A percentile compares a stretch with the other conserved stretches of the same genome.
These are phyloP conservation scores for Cantharis flavilabris DNA, from an alignment of 2,888 invertebrate genomes.

Conservation along the genomic window DNA sequence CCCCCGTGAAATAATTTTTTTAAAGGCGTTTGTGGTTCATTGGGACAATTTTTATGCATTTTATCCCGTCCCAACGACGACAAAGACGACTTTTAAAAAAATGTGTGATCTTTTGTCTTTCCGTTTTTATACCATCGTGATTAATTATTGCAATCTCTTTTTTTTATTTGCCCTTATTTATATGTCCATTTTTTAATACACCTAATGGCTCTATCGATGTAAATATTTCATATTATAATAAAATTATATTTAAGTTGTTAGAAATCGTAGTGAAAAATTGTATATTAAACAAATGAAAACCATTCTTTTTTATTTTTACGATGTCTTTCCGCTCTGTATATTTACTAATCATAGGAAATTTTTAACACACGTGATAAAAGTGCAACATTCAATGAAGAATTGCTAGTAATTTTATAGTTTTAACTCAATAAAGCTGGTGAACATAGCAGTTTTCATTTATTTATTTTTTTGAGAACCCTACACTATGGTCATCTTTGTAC, in stretches of 20 bases:
- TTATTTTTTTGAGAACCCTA: not conserved
- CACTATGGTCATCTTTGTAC: no score
- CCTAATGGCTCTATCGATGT: not conserved
- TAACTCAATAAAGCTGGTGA: not conserved
- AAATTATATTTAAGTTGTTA: constrained; percentile 3
- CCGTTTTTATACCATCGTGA: not conserved
- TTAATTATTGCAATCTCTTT: not conserved
- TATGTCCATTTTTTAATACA: not conserved
- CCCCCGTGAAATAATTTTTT: not conserved
- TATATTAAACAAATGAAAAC: constrained; percentile 1
- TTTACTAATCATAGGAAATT: not conserved
- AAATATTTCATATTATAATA: constrained; percentile 2
- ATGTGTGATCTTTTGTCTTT: not conserved
- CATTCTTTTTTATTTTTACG: not conserved
- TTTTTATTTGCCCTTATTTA: not conserved
- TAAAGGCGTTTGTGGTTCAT: not conserved
- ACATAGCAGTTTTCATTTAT: not conserved
- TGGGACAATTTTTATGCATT: not conserved
- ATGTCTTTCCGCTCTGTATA: not conserved
- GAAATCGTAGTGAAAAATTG: constrained; percentile 2
- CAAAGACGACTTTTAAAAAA: not conserved
- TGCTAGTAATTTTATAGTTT: not conserved
- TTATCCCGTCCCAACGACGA: not conserved
- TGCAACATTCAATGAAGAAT: not conserved
- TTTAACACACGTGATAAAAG: not conserved